A percentile compares a stretch with the other conserved stretches of the same genome.
phyloP scores from a whole-genome alignment of 1,140 invertebrate genomes.

The Conus betulinus region DNA sequence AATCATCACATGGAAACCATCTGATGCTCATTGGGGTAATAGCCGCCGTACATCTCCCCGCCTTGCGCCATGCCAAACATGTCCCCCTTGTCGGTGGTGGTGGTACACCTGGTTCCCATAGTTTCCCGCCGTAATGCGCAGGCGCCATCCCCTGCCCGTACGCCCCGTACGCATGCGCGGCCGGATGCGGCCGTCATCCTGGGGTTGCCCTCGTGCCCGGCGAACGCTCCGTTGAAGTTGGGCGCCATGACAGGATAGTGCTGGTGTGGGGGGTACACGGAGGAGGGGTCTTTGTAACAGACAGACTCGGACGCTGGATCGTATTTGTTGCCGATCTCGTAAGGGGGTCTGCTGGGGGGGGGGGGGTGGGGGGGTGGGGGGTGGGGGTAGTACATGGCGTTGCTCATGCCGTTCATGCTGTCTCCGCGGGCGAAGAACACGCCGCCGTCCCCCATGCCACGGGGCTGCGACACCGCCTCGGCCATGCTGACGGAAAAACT shows the following conservation, averaged over 20 bases:
- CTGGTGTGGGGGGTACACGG: background rate
- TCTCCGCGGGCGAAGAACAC: background rate
- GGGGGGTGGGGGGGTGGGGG: background rate
- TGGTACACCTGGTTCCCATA: background rate
- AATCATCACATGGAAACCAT: conserved; percentile 10
- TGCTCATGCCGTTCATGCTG: background rate
- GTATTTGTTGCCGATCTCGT: conserved; percentile 14
- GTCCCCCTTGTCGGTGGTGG: background rate
- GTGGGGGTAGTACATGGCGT: background rate
- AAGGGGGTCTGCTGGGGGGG: background rate
- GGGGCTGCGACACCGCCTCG: background rate
- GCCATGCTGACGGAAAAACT: background rate
- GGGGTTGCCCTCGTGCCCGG: background rate
- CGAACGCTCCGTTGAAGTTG: background rate
- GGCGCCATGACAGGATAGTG: background rate
- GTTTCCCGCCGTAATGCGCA: background rate
- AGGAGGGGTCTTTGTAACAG: background rate
- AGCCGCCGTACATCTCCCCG: conserved; percentile 18
- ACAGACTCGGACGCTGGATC: background rate
- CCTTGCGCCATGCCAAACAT: background rate
- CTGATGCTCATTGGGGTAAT: conserved; percentile 23
- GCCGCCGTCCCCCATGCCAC: background rate
- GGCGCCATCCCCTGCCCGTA: background rate
- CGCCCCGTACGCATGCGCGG: conserved; percentile 20
- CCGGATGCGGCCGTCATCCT: conserved; percentile 23